phyloP scores from a whole-genome alignment of 2,113 vertebrate genomes.

The Chiloscyllium plagiosum region DNA sequence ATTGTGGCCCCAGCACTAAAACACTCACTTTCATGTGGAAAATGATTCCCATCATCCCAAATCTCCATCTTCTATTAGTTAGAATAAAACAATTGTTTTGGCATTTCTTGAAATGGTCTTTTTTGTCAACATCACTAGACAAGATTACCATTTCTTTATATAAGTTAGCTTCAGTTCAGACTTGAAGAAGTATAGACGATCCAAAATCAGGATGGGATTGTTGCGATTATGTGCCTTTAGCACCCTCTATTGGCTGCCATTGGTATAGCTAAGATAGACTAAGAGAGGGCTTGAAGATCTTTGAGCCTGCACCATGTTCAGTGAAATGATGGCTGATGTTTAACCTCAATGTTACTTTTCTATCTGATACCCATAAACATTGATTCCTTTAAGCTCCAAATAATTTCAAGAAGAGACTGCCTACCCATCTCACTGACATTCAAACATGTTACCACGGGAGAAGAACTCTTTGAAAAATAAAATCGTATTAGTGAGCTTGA shows the following conservation, averaged over 20 bases:
- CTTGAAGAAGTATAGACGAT: not conserved
- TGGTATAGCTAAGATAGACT: conserved; percentile 3
- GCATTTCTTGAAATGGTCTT: not conserved
- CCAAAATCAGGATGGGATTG: not conserved
- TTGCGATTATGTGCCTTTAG: not conserved
- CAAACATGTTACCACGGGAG: not conserved
- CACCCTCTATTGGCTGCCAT: not conserved
- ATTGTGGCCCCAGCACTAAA: too few species aligned
- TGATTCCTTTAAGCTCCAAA: not conserved
- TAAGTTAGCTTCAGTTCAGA: not conserved
- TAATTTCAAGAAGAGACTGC: not conserved
- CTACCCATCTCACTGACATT: not conserved
- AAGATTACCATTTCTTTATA: not conserved
- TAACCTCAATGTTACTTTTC: not conserved
- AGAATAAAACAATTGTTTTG: not conserved
- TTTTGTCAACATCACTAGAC: not conserved
- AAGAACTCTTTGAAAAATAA: not conserved
- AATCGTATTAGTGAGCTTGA: too few species aligned
- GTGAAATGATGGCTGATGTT: not conserved
- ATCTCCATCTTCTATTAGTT: too few species aligned
- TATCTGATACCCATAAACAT: not conserved
- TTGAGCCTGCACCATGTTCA: not conserved
- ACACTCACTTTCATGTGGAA: too few species aligned
- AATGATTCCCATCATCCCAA: too few species aligned
- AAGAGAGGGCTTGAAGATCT: not conserved